A percentile compares a stretch with the other conserved stretches of the same genome.
Conservation (phyloP, 1,140 invertebrate genomes). For the Cecropterus lyciades region DNA sequence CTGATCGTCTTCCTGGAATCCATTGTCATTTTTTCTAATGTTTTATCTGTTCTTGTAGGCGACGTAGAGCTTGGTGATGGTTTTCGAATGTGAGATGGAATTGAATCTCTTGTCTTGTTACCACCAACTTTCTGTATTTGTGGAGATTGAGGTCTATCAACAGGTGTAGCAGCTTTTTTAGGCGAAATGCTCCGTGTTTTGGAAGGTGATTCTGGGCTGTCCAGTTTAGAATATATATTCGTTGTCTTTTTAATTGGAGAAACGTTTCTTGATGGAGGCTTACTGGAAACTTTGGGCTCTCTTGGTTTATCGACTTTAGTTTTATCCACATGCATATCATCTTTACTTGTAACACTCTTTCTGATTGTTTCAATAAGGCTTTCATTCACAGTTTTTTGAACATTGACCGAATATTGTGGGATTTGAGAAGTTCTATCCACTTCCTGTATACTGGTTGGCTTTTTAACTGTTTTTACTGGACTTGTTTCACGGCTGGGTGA, state of each 20-base stretch:
- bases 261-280: slow-evolving; percentile 61
- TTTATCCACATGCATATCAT: slow-evolving; percentile 39
- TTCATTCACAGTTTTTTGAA: slow-evolving; percentile 38
- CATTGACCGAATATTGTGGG: slow-evolving; percentile 26
- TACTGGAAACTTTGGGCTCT: slow-evolving; percentile 54
- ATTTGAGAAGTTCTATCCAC: slow-evolving; percentile 43
- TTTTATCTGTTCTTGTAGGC: slow-evolving; percentile 62
- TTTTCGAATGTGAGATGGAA: slow-evolving; percentile 53
- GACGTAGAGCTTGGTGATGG: slow-evolving; percentile 48
- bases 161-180: slow-evolving; percentile 57
- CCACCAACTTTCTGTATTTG: slow-evolving; percentile 57
- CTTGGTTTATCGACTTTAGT: slow-evolving; percentile 47
- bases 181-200: slow-evolving; percentile 69
- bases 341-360: slow-evolving; percentile 37
- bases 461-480: slow-evolving; percentile 22
- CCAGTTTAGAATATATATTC: slow-evolving; percentile 46
- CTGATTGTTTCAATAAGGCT: slow-evolving; percentile 37
- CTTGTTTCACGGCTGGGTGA: slow-evolving; percentile 36
- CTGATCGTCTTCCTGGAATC: slow-evolving; percentile 59
- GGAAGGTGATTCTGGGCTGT: slow-evolving; percentile 45
- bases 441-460: slow-evolving; percentile 41
- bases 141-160: slow-evolving; percentile 66
- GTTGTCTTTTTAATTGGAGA: slow-evolving; percentile 66
- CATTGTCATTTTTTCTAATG: slow-evolving; percentile 47
- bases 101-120: slow-evolving; percentile 58